A percentile compares a stretch with the other conserved stretches of the same genome.
These are phyloP conservation scores for Cariama cristata DNA, from an alignment of 2,113 vertebrate species.

Conservation along the genomic window DNA sequence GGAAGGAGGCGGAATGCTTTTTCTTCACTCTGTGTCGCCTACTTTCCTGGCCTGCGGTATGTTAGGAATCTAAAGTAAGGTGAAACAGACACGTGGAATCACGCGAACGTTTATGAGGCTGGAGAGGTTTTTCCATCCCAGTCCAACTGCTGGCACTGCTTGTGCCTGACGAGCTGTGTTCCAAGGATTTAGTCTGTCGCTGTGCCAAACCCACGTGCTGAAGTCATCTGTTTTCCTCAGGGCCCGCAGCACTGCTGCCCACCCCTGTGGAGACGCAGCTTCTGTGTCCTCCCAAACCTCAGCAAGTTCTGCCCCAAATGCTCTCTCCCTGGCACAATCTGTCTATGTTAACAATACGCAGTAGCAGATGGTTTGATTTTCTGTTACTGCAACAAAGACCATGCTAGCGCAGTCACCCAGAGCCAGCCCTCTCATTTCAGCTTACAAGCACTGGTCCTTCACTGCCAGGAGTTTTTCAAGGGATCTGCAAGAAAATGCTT, in stretches of 20 bases:
- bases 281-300: not conserved
- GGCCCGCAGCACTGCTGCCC: not conserved
- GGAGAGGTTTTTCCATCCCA: not conserved
- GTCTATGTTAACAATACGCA: not conserved
- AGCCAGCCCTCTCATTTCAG: not conserved
- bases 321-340: not conserved
- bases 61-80: not conserved
- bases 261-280: not conserved
- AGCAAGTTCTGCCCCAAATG: not conserved
- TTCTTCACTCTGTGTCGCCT: not conserved
- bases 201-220: not conserved
- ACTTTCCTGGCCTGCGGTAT: not conserved
- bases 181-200: rapidly evolving
- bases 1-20: not conserved
- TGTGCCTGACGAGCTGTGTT: not conserved
- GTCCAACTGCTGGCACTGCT: not conserved
- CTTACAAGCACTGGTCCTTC: rapidly evolving
- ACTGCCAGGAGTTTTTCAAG: not conserved
- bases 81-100: not conserved
- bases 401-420: rapidly evolving
- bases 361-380: not conserved
- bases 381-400: not conserved
- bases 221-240: not conserved
- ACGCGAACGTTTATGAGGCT: rapidly evolving
- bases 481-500: not conserved